A percentile compares a stretch with the other conserved stretches of the same genome.
These are phyloP conservation scores for Pammene fasciana DNA, from an alignment of 2,888 invertebrate genomes.

Conservation along the genomic window DNA sequence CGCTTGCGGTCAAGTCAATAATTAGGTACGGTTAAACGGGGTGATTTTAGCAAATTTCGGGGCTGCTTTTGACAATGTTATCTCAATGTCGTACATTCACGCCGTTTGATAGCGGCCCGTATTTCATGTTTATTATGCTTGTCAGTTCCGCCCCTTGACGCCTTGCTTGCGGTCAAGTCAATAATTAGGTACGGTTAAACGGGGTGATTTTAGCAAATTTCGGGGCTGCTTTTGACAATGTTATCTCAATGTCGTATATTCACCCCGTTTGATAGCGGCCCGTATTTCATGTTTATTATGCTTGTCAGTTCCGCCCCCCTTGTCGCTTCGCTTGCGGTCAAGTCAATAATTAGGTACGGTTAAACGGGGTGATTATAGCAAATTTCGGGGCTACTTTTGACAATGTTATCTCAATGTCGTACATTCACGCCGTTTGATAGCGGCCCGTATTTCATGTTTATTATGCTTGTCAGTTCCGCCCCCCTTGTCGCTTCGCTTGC, in stretches of 20 bases:
- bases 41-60: too few species aligned
- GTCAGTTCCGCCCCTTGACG: neutral
- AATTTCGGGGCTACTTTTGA: too few species aligned
- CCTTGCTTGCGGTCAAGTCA: neutral
- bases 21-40: too few species aligned
- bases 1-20: too few species aligned
- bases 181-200: neutral
- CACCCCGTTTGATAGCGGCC: too few species aligned
- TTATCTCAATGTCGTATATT: slow-evolving; percentile 17
- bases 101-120: slow-evolving; percentile 19
- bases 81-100: slow-evolving; percentile 24
- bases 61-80: neutral
- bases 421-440: slow-evolving; percentile 23
- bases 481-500: neutral
- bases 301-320: too few species aligned
- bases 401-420: slow-evolving; percentile 23
- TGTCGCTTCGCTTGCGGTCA: too few species aligned
- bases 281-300: too few species aligned
- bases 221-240: too few species aligned
- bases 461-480: slow-evolving; percentile 12
- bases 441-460: slow-evolving; percentile 19
- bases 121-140: slow-evolving; percentile 21
- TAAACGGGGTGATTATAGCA: too few species aligned
- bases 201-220: too few species aligned
- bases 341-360: too few species aligned